These are phyloP conservation scores for Diglossa cyanea DNA, from an alignment of 2,797 vertebrate genomes.

Conservation along the genomic window DNA sequence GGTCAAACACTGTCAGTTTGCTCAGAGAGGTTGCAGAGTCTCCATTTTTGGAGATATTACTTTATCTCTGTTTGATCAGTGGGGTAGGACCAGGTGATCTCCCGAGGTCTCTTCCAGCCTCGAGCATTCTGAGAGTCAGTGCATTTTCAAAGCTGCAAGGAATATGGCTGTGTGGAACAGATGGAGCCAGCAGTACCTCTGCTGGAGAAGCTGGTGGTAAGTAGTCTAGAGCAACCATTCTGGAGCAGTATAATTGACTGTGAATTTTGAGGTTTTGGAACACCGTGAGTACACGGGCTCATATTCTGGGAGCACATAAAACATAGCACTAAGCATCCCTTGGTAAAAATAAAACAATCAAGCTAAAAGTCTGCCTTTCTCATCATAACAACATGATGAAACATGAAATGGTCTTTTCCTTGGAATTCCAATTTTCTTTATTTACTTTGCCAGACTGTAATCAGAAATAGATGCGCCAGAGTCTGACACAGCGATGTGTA, in stretches of 20 bases:
- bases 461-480: constrained; percentile 23
- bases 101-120: not conserved
- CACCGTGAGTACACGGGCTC: not conserved
- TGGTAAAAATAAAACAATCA: constrained; percentile 43
- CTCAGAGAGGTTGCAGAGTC: not conserved
- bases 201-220: constrained; percentile 27
- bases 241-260: not conserved
- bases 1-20: not conserved
- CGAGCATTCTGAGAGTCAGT: not conserved
- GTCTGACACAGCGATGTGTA: not conserved
- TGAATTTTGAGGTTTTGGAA: constrained; percentile 50
- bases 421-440: constrained; percentile 43
- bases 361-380: not conserved
- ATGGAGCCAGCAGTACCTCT: constrained; percentile 34
- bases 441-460: constrained; percentile 20
- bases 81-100: not conserved
- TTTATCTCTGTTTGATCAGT: not conserved
- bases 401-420: constrained; percentile 18
- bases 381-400: not conserved
- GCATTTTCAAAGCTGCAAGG: not conserved
- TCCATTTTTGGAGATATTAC: not conserved
- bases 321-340: not conserved
- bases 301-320: not conserved
- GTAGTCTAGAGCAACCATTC: constrained; percentile 28
- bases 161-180: not conserved